Base-by-base conservation (phyloP, 2,113 vertebrate species). In the Centropus bengalensis region DNA sequence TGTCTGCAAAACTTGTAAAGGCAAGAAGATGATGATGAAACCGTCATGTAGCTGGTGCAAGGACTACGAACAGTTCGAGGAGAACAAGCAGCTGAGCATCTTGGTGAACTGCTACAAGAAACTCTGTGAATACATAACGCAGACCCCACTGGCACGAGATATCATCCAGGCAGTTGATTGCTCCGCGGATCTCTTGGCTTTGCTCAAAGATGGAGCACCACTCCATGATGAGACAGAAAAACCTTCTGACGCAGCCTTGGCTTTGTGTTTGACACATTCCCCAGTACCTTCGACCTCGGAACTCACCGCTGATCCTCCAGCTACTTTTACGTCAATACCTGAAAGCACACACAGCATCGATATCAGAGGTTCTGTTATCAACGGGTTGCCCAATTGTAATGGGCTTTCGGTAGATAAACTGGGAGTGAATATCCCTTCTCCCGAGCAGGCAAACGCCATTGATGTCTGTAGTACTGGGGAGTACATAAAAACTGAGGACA, bases 1-100 rank as follows among this genome's bases (percentile, higher is more conserved):
- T 96, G 99, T 99, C 91, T 99, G 99, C 98, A 98, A 98, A 97
- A 97, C 96, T 73, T 99, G 99, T 92, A 99, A 99, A 98, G 99
- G 99, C 93, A 98, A 99, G 97, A 99, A 99, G 98, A 99, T 99
- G 99, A 98, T 98, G 98, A 98, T 99, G 98, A 99, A 99, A 95
- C 98, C 98, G 4, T 98, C 99, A 2, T 99, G 99, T 97, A 98
- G 98, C 97, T 99, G 99, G 98, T 99, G 99, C 97, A 99, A 99
- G 96, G 99, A 99, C 98, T 99, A 98, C 44, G 98, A 99, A 92
- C 98, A 98, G 96, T 99, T 99, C 96, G 98, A 99, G 97, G 99
- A 99, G 97, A 99, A 99, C 92, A 99, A 98, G 95, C 99, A 99
- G 96, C 98, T 99, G 81, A 98, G 98, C 95, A 98, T 99, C 95